Evolutionary conservation across 2,797 vertebrate species (phyloP).

Genomic region (Sardinella longiceps): DNA sequence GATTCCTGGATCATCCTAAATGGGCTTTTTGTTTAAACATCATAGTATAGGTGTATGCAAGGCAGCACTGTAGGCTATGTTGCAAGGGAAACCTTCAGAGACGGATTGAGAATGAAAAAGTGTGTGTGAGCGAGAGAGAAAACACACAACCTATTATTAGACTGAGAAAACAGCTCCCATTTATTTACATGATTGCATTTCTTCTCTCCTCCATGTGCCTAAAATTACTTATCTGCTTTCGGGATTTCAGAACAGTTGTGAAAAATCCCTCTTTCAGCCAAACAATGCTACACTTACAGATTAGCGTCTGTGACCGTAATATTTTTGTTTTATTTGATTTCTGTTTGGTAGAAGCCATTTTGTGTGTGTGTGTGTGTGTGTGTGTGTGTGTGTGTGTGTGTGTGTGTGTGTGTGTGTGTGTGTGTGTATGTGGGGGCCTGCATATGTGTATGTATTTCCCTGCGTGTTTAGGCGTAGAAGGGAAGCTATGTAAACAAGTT

Average conservation of each 20-base stretch:
- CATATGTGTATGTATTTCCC: not conserved
- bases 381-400: slow-evolving; percentile 33
- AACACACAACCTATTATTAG: slow-evolving; percentile 13
- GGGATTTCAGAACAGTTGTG: slow-evolving; percentile 2
- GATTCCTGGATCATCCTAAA: slow-evolving; percentile 52
- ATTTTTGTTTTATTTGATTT: slow-evolving; percentile 60
- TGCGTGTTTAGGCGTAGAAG: not conserved
- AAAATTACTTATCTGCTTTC: slow-evolving; percentile 11
- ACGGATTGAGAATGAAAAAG: not conserved
- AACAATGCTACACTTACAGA: not conserved
- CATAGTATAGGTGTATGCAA: slow-evolving; percentile 37
- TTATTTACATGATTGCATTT: slow-evolving; percentile 13
- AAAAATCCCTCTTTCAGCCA: not conserved
- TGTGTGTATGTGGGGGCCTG: too few species aligned
- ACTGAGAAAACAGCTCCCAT: slow-evolving; percentile 19
- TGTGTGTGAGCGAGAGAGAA: slow-evolving; percentile 6
- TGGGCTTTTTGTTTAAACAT: slow-evolving; percentile 61
- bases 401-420: slow-evolving; percentile 24
- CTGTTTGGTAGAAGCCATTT: slow-evolving; percentile 59
- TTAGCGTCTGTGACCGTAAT: not conserved
- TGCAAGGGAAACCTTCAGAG: not conserved
- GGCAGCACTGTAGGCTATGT: not conserved
- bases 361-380: slow-evolving; percentile 27
- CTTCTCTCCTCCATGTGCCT: not conserved
- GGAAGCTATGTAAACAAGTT: not conserved